These are phyloP conservation scores for Prietella phreatophila DNA, from an alignment of 2,113 vertebrate species.

Conservation along the genomic window DNA sequence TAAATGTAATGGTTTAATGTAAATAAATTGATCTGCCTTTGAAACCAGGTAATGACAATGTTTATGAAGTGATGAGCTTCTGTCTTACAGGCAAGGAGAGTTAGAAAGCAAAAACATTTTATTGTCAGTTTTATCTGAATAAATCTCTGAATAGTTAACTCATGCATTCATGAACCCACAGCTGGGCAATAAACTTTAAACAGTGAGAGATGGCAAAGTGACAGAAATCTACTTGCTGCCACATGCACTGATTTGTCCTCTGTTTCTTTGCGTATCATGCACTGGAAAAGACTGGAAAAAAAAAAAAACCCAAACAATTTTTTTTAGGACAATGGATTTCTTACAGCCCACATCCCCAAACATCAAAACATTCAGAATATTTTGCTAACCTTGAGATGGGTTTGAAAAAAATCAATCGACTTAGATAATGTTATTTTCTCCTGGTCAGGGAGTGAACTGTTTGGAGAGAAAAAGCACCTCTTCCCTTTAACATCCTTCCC, in stretches of 20 bases:
- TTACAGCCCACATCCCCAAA: not conserved
- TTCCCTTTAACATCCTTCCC: conserved; percentile 62
- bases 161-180: conserved; percentile 25
- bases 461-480: conserved; percentile 69
- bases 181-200: conserved; percentile 51
- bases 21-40: not conserved
- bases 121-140: conserved; percentile 26
- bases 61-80: not conserved
- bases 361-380: not conserved
- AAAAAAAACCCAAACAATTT: not conserved
- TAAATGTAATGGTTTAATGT: not conserved
- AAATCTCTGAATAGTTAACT: conserved; percentile 33
- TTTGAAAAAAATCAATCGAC: conserved; percentile 60
- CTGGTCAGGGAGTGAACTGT: conserved; percentile 63
- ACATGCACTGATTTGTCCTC: conserved; percentile 26
- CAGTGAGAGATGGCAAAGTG: conserved; percentile 26
- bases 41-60: not conserved
- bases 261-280: not conserved
- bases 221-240: conserved; percentile 35
- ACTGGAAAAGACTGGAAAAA: not conserved
- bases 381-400: conserved; percentile 56
- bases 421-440: conserved; percentile 67
- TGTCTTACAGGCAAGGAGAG: not conserved
- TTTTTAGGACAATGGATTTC: not conserved
- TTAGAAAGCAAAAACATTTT: conserved; percentile 8